Conservation (phyloP, 2,888 invertebrate genomes). For the Synanthedon myopaeformis region DNA sequence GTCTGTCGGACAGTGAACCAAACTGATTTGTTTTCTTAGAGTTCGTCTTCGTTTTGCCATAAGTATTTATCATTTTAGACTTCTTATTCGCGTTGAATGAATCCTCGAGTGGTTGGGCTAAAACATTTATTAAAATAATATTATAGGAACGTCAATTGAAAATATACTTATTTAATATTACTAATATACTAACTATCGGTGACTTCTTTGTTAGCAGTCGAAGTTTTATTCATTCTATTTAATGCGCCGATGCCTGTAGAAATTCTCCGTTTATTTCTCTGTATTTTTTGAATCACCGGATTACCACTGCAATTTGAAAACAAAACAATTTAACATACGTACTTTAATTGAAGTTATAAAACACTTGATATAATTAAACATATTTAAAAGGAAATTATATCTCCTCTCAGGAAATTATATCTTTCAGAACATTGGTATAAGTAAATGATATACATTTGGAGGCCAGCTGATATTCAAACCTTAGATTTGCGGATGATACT, state of each 20-base stretch:
- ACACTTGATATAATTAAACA: too few species aligned
- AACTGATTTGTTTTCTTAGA: constrained; percentile 32
- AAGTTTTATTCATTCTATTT: constrained; percentile 37
- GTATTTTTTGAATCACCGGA: constrained; percentile 46
- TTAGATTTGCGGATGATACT: too few species aligned
- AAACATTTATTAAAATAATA: constrained; percentile 11
- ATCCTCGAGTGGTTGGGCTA: constrained; percentile 26
- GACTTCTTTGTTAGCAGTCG: constrained; percentile 23
- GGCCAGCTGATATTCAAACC: too few species aligned
- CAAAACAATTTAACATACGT: not conserved
- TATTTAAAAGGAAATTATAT: too few species aligned
- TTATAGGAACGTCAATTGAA: too few species aligned
- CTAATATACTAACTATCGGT: constrained; percentile 26
- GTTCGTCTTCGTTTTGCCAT: constrained; percentile 32
- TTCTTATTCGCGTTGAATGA: constrained; percentile 42
- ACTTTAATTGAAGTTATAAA: too few species aligned
- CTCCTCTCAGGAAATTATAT: too few species aligned
- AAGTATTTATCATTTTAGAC: constrained; percentile 47
- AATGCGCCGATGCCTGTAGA: constrained; percentile 40
- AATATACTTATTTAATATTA: not conserved
- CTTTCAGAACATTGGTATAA: too few species aligned
- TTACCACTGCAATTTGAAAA: constrained; percentile 27
- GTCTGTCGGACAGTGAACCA: constrained; percentile 48
- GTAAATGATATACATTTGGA: too few species aligned
- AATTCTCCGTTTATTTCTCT: constrained; percentile 35